phyloP scores from a whole-genome alignment of 1,140 invertebrate genomes.

The Parapsyche elsis region DNA sequence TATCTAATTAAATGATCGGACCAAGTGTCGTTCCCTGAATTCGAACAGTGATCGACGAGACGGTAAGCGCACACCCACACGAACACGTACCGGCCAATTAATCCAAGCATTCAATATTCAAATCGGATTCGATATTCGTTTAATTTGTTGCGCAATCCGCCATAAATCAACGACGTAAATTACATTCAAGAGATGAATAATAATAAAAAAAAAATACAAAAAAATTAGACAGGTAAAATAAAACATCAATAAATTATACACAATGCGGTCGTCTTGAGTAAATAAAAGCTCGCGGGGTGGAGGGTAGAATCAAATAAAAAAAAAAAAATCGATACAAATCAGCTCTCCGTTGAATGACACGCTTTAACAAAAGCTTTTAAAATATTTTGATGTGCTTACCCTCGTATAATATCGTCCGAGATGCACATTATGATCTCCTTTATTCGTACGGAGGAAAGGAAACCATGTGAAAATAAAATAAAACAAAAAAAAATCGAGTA shows the following conservation, averaged over 20 bases:
- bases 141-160: too few relatives aligned
- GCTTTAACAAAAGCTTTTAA: slow-evolving; percentile 38
- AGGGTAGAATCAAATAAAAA: background rate
- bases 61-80: too few relatives aligned
- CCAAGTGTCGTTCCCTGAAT: background rate
- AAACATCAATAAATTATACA: too few relatives aligned
- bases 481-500: background rate
- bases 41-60: too few relatives aligned
- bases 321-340: slow-evolving; percentile 35
- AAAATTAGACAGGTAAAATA: too few relatives aligned
- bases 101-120: too few relatives aligned
- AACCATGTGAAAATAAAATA: background rate
- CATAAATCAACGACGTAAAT: too few relatives aligned
- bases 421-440: slow-evolving; percentile 51
- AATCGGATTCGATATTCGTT: too few relatives aligned
- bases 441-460: slow-evolving; percentile 17
- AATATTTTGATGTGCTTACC: slow-evolving; percentile 54
- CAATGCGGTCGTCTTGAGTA: background rate
- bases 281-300: background rate
- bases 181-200: too few relatives aligned
- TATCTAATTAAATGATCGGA: background rate
- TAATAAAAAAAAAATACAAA: too few relatives aligned
- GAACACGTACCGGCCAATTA: too few relatives aligned
- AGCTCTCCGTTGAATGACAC: slow-evolving; percentile 26
- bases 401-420: slow-evolving; percentile 42